phyloP scores from a whole-genome alignment of 2,888 invertebrate genomes.

The Schizaphis graminum region DNA sequence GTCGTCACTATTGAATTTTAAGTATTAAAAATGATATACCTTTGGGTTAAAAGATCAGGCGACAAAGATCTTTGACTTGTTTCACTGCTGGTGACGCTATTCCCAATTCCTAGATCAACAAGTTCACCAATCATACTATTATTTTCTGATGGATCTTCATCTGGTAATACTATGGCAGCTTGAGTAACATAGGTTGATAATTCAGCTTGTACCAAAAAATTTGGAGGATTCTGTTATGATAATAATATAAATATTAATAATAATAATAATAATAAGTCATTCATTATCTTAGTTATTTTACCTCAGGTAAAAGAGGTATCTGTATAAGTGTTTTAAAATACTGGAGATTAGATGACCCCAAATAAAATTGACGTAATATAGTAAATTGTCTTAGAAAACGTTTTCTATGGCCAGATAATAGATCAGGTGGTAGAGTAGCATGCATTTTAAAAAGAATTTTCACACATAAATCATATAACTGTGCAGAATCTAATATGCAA shows the following conservation, averaged over 20 bases:
- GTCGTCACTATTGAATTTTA: neutral
- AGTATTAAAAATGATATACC: conserved; percentile 69
- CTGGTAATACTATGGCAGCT: conserved; percentile 87
- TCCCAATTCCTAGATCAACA: conserved; percentile 68
- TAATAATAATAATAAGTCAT: conserved; percentile 44
- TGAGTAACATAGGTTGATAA: conserved; percentile 94
- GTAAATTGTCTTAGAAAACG: conserved; percentile 92
- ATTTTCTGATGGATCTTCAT: conserved; percentile 77
- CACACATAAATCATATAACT: conserved; percentile 96
- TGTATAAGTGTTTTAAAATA: conserved; percentile 97
- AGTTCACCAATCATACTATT: conserved; percentile 72
- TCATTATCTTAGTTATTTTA: conserved; percentile 70
- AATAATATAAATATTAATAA: conserved; percentile 42
- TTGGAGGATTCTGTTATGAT: conserved; percentile 83
- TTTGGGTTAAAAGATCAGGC: conserved; percentile 73
- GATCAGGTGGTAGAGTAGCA: conserved; percentile 89
- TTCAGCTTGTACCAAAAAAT: conserved; percentile 93
- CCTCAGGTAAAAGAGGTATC: conserved; percentile 91
- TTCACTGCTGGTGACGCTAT: conserved; percentile 67
- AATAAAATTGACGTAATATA: conserved; percentile 91
- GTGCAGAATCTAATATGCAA: conserved; percentile 95
- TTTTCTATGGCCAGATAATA: conserved; percentile 88
- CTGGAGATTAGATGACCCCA: conserved; percentile 92
- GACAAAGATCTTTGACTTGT: conserved; percentile 72
- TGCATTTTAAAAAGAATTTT: conserved; percentile 96